Conservation (phyloP, 2,888 invertebrate genomes). For the Philonicus albiceps region DNA sequence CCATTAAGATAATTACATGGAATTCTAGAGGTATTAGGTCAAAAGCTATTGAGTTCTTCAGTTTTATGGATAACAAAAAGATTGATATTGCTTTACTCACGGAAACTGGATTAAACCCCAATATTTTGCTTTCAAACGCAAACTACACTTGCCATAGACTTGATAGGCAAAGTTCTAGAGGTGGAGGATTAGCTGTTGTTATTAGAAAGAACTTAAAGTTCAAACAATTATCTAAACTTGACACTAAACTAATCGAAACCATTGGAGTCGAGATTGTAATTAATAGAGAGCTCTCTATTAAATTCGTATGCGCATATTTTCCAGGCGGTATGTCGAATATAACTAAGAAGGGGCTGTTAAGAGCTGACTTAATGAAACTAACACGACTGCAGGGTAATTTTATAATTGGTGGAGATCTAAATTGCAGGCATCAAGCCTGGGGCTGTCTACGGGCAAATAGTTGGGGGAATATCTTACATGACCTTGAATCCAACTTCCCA, state of each 20-base stretch:
- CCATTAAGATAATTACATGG: constrained; percentile 22
- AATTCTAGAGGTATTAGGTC: constrained; percentile 31
- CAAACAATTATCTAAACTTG: constrained; percentile 12
- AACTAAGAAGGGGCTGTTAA: constrained; percentile 34
- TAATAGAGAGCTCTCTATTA: constrained; percentile 23
- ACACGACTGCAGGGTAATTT: constrained; percentile 34
- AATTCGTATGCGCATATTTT: constrained; percentile 45
- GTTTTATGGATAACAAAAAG: constrained; percentile 29
- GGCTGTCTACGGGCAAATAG: constrained; percentile 32
- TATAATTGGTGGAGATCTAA: constrained; percentile 42
- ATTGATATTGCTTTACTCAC: constrained; percentile 44
- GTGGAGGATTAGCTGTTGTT: constrained; percentile 42
- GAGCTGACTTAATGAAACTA: constrained; percentile 43
- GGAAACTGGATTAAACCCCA: constrained; percentile 44
- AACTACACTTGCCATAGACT: constrained; percentile 42
- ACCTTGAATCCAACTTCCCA: not conserved
- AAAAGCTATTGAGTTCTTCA: constrained; percentile 27
- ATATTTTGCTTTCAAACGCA: constrained; percentile 37
- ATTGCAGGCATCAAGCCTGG: constrained; percentile 27
- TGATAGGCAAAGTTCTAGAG: constrained; percentile 43
- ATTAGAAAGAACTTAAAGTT: constrained; percentile 40
- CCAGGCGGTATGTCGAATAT: constrained; percentile 37
- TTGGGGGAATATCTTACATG: constrained; percentile 40
- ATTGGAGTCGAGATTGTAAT: constrained; percentile 26
- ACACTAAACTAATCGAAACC: constrained; percentile 43